Conservation (phyloP, 2,888 invertebrate genomes). For the Ochlodes sylvanus region DNA sequence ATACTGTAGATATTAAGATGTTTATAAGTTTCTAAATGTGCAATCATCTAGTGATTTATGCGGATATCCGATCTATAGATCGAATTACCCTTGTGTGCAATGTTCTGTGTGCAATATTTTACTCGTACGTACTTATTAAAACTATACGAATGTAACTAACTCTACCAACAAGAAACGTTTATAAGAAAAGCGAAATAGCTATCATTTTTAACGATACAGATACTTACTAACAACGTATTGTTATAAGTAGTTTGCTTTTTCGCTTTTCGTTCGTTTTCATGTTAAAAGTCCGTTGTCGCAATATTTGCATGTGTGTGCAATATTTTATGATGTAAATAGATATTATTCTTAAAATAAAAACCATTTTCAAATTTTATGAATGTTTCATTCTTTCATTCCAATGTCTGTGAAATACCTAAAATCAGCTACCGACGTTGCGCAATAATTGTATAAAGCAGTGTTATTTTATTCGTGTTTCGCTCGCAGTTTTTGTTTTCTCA, state of each 20-base stretch:
- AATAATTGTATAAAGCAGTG: too few species aligned
- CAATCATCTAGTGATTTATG: too few species aligned
- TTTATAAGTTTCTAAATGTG: constrained; percentile 6
- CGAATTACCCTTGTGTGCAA: constrained; percentile 19
- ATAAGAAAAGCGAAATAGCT: too few species aligned
- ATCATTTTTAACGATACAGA: too few species aligned
- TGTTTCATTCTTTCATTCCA: background rate
- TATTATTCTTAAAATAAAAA: constrained; percentile 38
- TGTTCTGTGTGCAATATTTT: constrained; percentile 26
- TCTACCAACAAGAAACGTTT: too few species aligned
- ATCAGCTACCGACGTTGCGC: too few species aligned
- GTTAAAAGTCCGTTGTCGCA: background rate
- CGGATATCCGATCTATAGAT: constrained; percentile 6
- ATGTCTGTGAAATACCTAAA: too few species aligned
- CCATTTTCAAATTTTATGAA: background rate
- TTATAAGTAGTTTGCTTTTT: background rate
- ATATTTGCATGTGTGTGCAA: too few species aligned
- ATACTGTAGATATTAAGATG: constrained; percentile 6
- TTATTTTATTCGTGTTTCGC: too few species aligned
- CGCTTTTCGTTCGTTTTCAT: constrained; percentile 1
- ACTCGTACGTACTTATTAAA: background rate
- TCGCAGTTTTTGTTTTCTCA: too few species aligned
- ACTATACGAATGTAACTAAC: too few species aligned
- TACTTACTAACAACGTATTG: too few species aligned
- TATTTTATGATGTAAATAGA: constrained; percentile 51